Evolutionary conservation across 2,797 vertebrate genomes (phyloP).

Genomic region (Simalia tracyae): DNA sequence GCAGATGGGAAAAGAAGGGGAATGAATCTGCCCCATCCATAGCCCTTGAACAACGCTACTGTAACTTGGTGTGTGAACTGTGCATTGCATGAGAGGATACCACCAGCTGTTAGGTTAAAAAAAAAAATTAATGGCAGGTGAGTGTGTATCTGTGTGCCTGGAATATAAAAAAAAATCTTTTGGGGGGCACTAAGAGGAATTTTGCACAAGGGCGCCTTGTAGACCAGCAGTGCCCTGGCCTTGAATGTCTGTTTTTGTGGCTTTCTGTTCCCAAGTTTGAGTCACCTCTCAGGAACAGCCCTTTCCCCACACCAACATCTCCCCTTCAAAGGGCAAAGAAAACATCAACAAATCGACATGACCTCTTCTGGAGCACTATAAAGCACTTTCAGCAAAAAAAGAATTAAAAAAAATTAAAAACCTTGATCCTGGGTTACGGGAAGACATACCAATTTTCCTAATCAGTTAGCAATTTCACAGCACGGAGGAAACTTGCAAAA

Average conservation of each 20-base stretch:
- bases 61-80: too few species aligned
- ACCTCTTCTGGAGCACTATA: neutral
- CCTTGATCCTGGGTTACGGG: neutral
- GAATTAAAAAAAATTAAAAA: neutral
- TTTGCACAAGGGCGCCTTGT: neutral
- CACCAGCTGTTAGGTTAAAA: too few species aligned
- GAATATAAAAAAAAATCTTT: too few species aligned
- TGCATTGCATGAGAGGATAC: too few species aligned
- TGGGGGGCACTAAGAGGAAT: too few species aligned
- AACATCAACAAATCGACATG: fast-evolving
- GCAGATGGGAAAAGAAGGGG: too few species aligned
- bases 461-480: neutral
- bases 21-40: too few species aligned
- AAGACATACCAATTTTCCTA: neutral
- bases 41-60: too few species aligned
- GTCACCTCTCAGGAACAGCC: fast-evolving
- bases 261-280: fast-evolving
- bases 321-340: neutral
- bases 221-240: neutral
- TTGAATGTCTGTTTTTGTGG: neutral
- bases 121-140: neutral
- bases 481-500: neutral
- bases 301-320: fast-evolving
- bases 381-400: neutral
- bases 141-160: neutral